Base-by-base conservation (phyloP, 2,113 vertebrate genomes). In the Brachyhypopomus gauderio region DNA sequence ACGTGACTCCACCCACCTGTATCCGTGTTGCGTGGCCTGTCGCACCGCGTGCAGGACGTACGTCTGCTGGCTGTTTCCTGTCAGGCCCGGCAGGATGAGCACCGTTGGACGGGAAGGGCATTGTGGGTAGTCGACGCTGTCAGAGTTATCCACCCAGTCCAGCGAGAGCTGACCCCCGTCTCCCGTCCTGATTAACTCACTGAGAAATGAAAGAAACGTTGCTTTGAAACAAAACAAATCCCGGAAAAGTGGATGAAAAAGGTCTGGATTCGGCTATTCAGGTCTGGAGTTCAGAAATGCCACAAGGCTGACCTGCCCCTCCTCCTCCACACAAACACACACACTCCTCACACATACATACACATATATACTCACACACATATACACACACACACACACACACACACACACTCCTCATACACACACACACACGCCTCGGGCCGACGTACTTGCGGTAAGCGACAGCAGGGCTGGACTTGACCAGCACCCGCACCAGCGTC, bases 91-190 rank as follows among this genome's bases (percentile, higher is more conserved):
- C 36, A 96, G 92, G 84, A 96, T 89, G 56, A 96, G 84, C 0
- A 95, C 90, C 0, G 91, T 95, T 74, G 95, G 95, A 0, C 93
- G 92, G 0, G 87, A 86, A n/a, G 86, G 59, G 14, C 89, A 86
- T 27, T 92, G 90, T 17, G 91, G 89, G 83, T 88, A 88, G 0
- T 74, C 69, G 0, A 1, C 1, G 12, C 89, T 92, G 55, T 63
- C 27, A 0, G 62, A 14, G 78, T 91, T 92, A 70, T 91, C 91
- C 3, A 90, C 84, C 95, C 95, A 96, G 84, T 97, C 95, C 63
- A 96, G 87, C n/a, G 93, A 90, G 76, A 97, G 87, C 88, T 95
- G 95, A 20, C 95, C 94, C 0, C 95, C 95, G 1, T 96, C 95
- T 0, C 81, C 72, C 0, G 94, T 96, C 41, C 81, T 79, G 25